Conservation (phyloP, 2,888 invertebrate species). For the Tenthredo amoena region DNA sequence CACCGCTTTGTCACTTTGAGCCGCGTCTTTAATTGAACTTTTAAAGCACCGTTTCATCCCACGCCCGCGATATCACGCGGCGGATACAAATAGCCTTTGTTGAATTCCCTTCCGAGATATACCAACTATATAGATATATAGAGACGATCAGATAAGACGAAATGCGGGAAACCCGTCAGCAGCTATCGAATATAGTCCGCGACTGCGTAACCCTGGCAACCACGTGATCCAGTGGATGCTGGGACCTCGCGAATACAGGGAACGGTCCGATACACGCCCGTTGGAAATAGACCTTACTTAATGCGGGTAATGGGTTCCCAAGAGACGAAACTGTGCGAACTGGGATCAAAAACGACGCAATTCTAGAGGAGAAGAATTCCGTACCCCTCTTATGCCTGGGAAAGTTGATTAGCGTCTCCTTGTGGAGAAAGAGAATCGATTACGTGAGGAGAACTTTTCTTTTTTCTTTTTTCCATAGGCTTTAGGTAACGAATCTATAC, state of each 20-base stretch:
- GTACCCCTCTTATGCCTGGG: constrained; percentile 3
- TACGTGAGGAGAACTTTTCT: background rate
- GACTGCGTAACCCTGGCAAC: constrained; percentile 42
- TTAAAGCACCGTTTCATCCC: constrained; percentile 26
- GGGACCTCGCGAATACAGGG: constrained; percentile 8
- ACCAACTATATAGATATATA: background rate
- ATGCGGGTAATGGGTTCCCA: constrained; percentile 43
- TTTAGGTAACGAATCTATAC: constrained; percentile 4
- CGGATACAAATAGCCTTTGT: constrained; percentile 30
- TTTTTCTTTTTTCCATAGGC: background rate
- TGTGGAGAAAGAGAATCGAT: constrained; percentile 33
- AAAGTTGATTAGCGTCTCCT: constrained; percentile 43
- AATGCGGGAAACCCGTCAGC: constrained; percentile 30
- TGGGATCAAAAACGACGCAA: constrained; percentile 44
- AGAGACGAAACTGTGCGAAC: constrained; percentile 28
- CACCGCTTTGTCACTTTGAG: constrained; percentile 43
- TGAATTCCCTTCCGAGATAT: constrained; percentile 1
- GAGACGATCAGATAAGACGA: constrained; percentile 15
- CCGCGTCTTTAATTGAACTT: constrained; percentile 34
- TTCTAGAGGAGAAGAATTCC: constrained; percentile 32
- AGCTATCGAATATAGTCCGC: constrained; percentile 31
- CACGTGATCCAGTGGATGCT: constrained; percentile 23
- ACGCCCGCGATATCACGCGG: background rate
- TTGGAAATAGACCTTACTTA: constrained; percentile 46
- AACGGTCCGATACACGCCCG: constrained; percentile 43